These are phyloP conservation scores for Myripristis murdjan DNA, from an alignment of 2,797 vertebrate genomes.

Conservation along the genomic window DNA sequence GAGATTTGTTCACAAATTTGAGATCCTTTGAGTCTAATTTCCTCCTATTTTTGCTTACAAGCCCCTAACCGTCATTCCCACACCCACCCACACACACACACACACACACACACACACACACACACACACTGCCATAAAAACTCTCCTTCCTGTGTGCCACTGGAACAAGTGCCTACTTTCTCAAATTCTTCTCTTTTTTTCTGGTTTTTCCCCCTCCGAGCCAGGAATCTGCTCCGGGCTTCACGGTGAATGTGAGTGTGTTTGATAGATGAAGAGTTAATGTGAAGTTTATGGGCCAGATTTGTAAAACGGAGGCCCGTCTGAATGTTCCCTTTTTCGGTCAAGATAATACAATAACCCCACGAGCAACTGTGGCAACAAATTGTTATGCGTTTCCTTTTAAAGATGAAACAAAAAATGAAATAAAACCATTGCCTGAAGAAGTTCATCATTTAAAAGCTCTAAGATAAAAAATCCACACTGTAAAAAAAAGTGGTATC, in stretches of 20 bases:
- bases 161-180: constrained; percentile 30
- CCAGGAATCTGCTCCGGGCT: not conserved
- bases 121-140: constrained; percentile 31
- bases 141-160: constrained; percentile 55
- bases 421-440: no score
- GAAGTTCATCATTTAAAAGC: no score
- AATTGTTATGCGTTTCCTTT: no score
- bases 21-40: constrained; percentile 26
- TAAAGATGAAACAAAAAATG: no score
- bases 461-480: no score
- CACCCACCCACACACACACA: constrained; percentile 17
- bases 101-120: constrained; percentile 5
- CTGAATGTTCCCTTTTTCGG: constrained; percentile 61
- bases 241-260: constrained; percentile 26
- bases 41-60: constrained; percentile 30
- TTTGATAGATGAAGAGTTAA: constrained; percentile 53
- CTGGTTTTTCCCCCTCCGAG: not conserved
- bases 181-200: constrained; percentile 5
- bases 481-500: no score
- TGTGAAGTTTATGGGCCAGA: constrained; percentile 56
- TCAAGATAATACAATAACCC: not conserved
- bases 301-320: constrained; percentile 35
- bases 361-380: no score
- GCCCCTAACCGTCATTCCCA: not conserved
- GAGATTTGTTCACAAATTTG: constrained; percentile 30